Evolutionary conservation across 1,140 invertebrate genomes (phyloP).

Genomic region (Dreissena polymorpha): DNA sequence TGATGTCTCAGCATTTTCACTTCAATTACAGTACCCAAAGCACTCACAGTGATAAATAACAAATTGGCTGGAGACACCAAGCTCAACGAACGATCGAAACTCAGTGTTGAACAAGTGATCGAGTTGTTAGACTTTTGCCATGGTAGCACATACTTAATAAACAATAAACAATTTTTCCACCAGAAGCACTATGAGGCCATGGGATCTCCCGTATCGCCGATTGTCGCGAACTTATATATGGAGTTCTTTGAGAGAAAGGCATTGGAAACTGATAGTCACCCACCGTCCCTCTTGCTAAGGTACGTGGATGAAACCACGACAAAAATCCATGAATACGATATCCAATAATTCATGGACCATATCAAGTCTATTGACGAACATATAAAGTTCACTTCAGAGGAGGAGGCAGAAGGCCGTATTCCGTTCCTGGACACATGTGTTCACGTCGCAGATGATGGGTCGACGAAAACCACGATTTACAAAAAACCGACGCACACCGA

Average conservation of each 20-base stretch:
- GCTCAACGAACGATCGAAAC: neutral
- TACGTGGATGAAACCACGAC: neutral
- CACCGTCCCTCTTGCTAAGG: neutral
- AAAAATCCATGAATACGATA: neutral
- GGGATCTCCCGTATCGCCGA: neutral
- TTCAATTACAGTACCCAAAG: too few species aligned
- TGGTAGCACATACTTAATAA: neutral
- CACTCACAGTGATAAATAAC: too few species aligned
- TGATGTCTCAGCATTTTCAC: slow-evolving; percentile 26
- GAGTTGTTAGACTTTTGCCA: neutral
- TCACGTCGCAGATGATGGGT: slow-evolving; percentile 10
- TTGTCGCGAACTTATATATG: slow-evolving; percentile 6
- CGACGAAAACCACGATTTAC: slow-evolving; percentile 2
- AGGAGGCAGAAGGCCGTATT: slow-evolving; percentile 1
- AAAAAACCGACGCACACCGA: slow-evolving; percentile 16
- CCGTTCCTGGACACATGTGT: slow-evolving; percentile 25
- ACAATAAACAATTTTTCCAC: neutral
- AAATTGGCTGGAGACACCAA: neutral
- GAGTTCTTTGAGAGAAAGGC: neutral
- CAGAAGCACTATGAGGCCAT: neutral
- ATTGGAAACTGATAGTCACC: neutral
- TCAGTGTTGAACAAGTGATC: neutral
- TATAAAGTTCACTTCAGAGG: slow-evolving; percentile 18
- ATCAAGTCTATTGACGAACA: slow-evolving; percentile 15
- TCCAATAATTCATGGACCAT: neutral